A percentile compares a stretch with the other conserved stretches of the same genome.
Evolutionary conservation across 1,140 invertebrate species (phyloP).

Genomic region (Acarapis woodi): DNA sequence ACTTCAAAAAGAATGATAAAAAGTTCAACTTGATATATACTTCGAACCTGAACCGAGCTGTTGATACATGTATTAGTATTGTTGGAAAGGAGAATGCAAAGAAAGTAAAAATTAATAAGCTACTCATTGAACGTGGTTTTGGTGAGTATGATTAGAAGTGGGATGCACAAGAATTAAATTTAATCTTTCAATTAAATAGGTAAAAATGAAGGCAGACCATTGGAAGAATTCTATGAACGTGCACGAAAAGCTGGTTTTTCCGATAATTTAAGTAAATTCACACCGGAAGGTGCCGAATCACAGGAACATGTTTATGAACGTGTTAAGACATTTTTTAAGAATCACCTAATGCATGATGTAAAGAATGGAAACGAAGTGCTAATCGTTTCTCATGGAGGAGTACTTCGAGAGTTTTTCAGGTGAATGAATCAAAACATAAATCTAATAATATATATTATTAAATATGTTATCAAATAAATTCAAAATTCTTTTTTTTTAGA

Average conservation of each 20-base stretch:
- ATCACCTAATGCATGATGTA: background rate
- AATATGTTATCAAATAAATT: too few relatives aligned
- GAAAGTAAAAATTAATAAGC: background rate
- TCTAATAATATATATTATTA: too few relatives aligned
- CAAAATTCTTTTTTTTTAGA: too few relatives aligned
- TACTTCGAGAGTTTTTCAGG: slow-evolving; percentile 9
- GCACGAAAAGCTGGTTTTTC: slow-evolving; percentile 1
- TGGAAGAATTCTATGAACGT: background rate
- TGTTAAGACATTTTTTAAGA: slow-evolving; percentile 3
- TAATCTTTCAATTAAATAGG: too few relatives aligned
- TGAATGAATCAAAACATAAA: too few relatives aligned
- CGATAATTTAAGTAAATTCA: background rate
- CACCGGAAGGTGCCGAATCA: slow-evolving; percentile 7
- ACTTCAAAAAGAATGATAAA: background rate
- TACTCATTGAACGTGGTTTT: slow-evolving; percentile 7
- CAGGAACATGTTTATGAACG: slow-evolving; percentile 2
- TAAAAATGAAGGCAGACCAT: slow-evolving; percentile 6
- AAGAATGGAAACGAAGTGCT: slow-evolving; percentile 1
- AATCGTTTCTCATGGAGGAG: slow-evolving; percentile 9
- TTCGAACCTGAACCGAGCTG: slow-evolving; percentile 6
- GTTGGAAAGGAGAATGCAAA: slow-evolving; percentile 1
- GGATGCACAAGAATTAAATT: too few relatives aligned
- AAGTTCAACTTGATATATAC: slow-evolving; percentile 2
- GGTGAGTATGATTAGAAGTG: too few relatives aligned
- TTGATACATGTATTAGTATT: slow-evolving; percentile 3